Evolutionary conservation across 2,113 vertebrate species (phyloP).

Genomic region (Petroica traversi): DNA sequence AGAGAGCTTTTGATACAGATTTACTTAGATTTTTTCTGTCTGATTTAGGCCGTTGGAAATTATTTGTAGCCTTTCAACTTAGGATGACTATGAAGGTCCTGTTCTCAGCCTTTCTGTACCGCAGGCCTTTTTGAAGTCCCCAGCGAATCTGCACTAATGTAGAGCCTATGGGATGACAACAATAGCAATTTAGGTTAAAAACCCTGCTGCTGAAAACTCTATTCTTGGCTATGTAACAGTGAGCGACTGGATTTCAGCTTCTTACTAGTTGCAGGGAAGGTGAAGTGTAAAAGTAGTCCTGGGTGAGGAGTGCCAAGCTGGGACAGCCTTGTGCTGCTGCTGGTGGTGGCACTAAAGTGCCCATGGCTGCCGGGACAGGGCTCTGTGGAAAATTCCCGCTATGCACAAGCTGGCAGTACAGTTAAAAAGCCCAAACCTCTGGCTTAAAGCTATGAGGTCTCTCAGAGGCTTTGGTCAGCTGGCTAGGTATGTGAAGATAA

Average conservation of each 20-base stretch:
- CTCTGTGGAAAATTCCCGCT: not conserved
- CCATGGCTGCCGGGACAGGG: fast-evolving
- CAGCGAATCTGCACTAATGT: not conserved
- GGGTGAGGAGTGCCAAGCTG: not conserved
- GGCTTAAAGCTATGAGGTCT: not conserved
- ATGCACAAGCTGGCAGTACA: not conserved
- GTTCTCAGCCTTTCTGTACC: not conserved
- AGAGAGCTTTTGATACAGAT: not conserved
- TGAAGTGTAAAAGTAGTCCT: not conserved
- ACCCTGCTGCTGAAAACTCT: not conserved
- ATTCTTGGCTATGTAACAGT: not conserved
- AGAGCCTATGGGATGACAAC: not conserved
- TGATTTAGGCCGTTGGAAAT: not conserved
- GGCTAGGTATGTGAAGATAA: not conserved
- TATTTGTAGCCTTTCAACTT: not conserved
- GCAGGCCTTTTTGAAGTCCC: not conserved
- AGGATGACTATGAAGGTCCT: not conserved
- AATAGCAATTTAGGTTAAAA: not conserved
- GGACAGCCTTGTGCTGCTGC: not conserved
- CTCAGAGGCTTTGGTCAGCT: not conserved
- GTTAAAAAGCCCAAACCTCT: not conserved
- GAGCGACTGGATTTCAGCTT: not conserved
- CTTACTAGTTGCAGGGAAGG: not conserved
- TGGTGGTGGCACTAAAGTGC: not conserved
- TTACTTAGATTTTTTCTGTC: not conserved